Base-by-base conservation (phyloP, 2,888 invertebrate species). In the Apamea epomidion region DNA sequence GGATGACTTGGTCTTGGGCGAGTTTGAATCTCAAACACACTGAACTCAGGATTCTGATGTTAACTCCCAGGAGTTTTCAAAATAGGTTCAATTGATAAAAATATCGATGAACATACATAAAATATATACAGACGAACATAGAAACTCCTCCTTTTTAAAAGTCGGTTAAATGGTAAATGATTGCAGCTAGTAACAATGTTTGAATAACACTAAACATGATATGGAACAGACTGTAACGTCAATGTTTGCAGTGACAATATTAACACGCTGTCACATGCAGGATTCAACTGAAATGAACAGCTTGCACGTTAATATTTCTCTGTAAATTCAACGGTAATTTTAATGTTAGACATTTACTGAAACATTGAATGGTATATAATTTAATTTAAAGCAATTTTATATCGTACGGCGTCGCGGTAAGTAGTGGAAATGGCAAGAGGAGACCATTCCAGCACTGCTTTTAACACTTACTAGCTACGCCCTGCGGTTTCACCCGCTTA, bases 211-310 rank as follows among this genome's bases (percentile, higher is more conserved):
- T 75, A 68, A 80, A 76, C 76, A 69, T 65, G 74, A 71, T 71
- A 70, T 74, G 69, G 21, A 45, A 25, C 73, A 78, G 21, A 45
- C 62, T 18, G 72, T 67, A 67, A 68, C 54, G 70, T 54, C 72
- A 82, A 80, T 88, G 42, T 88, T 82, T 81, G 69, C 81, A 67
- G 62, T 72, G 77, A 79, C 75, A 83, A 86, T 82, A 84, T 74
- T 51, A 54, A 78, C 51, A 78, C 18, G 51, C 70, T 78, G 79
- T 79, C 74, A 74, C 64, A 76, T n/a, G 58, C 72, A 77, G 80
- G 60, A 64, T 78, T 80, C 16, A 29, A 42, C 14, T 76, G 25
- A 65, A 84, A 83, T 83, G 62, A 73, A 77, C 81, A 81, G 21
- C 16, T 75, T 75, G 64, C n/a, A 72, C 42, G 7, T 51, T 70